Evolutionary conservation across 2,888 invertebrate species (phyloP).

Genomic region (Campopleginae sp.): DNA sequence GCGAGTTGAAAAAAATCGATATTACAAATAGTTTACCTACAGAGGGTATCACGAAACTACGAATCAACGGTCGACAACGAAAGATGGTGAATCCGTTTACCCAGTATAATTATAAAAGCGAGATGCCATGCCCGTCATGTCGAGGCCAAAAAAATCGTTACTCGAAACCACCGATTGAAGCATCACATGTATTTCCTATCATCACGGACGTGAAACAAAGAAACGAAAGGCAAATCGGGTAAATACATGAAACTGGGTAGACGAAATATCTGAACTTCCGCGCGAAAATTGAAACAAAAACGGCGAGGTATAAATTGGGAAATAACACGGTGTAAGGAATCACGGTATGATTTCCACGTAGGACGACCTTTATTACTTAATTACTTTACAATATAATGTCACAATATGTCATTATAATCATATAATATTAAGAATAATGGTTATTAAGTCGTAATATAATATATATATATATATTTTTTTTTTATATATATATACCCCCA

Average conservation of each 20-base stretch:
- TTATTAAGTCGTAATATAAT: slow-evolving; percentile 74
- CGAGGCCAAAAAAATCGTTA: too few species aligned
- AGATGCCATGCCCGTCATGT: too few species aligned
- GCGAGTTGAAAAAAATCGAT: neutral
- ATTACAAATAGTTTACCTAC: neutral
- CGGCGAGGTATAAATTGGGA: neutral
- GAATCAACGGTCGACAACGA: neutral
- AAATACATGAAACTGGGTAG: neutral
- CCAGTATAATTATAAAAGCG: too few species aligned
- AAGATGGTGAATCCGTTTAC: neutral
- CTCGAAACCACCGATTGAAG: neutral
- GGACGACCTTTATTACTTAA: slow-evolving; percentile 83
- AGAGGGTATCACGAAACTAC: neutral
- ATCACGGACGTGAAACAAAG: neutral
- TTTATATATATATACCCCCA: slow-evolving; percentile 74
- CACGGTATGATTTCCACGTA: slow-evolving; percentile 69
- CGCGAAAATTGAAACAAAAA: neutral
- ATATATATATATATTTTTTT: slow-evolving; percentile 69
- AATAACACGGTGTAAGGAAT: slow-evolving; percentile 28
- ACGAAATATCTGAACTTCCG: neutral
- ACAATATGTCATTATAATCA: slow-evolving; percentile 81
- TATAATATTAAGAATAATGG: slow-evolving; percentile 79
- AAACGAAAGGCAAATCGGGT: neutral
- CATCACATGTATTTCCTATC: too few species aligned
- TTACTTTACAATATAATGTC: slow-evolving; percentile 78